phyloP scores from a whole-genome alignment of 2,797 vertebrate genomes.

The Manis pentadactyla region DNA sequence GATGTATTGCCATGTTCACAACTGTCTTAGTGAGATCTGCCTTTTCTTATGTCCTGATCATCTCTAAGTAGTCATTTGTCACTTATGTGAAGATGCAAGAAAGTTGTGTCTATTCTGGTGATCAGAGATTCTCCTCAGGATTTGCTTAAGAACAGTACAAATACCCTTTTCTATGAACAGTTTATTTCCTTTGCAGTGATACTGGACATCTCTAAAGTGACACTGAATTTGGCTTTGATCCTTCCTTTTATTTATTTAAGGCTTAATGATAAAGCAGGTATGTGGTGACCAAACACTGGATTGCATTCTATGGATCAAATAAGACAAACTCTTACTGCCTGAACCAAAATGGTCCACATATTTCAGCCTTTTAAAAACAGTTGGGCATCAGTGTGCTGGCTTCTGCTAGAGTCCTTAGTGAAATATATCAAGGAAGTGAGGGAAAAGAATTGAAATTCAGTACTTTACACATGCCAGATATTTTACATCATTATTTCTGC shows the following conservation, averaged over 20 bases:
- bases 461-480: neutral
- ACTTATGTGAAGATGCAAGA: neutral
- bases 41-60: neutral
- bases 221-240: neutral
- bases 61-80: neutral
- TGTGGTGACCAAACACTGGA: neutral
- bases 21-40: neutral
- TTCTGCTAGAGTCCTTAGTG: neutral
- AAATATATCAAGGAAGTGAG: neutral
- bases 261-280: neutral
- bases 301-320: neutral
- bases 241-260: neutral
- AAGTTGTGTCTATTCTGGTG: neutral
- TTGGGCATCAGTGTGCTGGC: neutral
- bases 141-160: neutral
- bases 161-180: neutral
- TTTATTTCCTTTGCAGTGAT: neutral
- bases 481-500: neutral
- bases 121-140: neutral
- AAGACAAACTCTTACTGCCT: neutral
- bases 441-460: neutral
- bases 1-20: neutral
- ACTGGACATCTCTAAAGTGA: neutral
- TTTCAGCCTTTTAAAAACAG: constrained; percentile 2
- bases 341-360: neutral